Evolutionary conservation across 2,797 vertebrate genomes (phyloP).

Genomic region (Bradypodion ventrale): DNA sequence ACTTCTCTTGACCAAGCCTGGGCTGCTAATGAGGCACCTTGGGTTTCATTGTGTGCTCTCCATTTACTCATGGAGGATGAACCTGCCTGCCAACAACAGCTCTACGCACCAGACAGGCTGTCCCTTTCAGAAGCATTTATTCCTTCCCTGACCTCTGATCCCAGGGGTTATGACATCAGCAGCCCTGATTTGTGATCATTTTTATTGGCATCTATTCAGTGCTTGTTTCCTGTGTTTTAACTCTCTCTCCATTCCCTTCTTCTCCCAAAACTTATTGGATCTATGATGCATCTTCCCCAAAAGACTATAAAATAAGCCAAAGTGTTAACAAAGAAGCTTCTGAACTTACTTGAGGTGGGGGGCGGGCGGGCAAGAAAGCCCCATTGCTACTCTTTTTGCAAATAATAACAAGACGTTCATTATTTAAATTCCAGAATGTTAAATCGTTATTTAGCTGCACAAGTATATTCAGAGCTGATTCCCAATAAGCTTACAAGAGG

Average conservation of each 20-base stretch:
- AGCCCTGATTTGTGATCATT: slow-evolving; percentile 81
- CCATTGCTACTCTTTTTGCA: slow-evolving; percentile 76
- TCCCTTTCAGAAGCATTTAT: slow-evolving; percentile 81
- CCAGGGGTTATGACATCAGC: slow-evolving; percentile 81
- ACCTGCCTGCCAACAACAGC: slow-evolving; percentile 77
- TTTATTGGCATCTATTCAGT: slow-evolving; percentile 81
- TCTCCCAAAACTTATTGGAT: slow-evolving; percentile 74
- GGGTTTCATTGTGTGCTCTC: slow-evolving; percentile 79
- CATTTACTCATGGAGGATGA: slow-evolving; percentile 78
- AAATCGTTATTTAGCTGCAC: slow-evolving; percentile 79
- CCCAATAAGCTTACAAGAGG: slow-evolving; percentile 73
- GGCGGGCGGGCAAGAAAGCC: slow-evolving; percentile 54
- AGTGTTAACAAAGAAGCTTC: slow-evolving; percentile 77
- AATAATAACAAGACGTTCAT: slow-evolving; percentile 76
- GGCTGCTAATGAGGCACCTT: slow-evolving; percentile 81
- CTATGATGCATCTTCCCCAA: slow-evolving; percentile 77
- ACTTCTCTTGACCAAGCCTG: slow-evolving; percentile 72
- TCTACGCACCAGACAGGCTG: slow-evolving; percentile 76
- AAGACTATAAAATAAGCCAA: slow-evolving; percentile 76
- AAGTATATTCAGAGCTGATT: slow-evolving; percentile 78
- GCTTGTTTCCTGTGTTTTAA: slow-evolving; percentile 82
- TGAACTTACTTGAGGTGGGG: slow-evolving; percentile 62
- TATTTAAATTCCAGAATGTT: slow-evolving; percentile 75
- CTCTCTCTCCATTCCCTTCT: slow-evolving; percentile 67
- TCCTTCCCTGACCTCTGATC: slow-evolving; percentile 78